Conservation (phyloP, 37 sponge, comb jelly and placozoan species). For the Agelas oroides region DNA sequence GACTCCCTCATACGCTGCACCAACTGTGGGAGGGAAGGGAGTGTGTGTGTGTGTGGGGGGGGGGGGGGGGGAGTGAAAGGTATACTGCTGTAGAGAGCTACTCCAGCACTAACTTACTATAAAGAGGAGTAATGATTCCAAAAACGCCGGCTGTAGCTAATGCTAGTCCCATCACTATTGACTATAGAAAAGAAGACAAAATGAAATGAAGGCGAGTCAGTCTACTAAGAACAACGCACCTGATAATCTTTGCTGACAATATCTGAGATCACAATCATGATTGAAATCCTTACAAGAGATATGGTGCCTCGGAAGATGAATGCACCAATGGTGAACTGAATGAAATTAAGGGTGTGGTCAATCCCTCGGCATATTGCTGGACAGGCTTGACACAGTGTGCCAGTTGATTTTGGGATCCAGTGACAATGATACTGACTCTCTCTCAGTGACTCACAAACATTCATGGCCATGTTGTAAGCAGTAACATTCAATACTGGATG, state of each 20-base stretch:
- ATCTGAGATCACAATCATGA: neutral
- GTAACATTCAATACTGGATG: too few species aligned
- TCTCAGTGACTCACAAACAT: too few species aligned
- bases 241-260: neutral
- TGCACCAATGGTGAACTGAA: constrained; percentile 10
- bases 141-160: neutral
- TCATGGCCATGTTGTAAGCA: too few species aligned
- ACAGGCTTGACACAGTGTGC: too few species aligned
- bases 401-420: constrained; percentile 6
- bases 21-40: neutral
- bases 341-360: too few species aligned
- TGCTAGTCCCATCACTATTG: constrained; percentile 16
- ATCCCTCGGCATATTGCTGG: too few species aligned
- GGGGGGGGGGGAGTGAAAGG: too few species aligned
- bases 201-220: too few species aligned
- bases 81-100: too few species aligned
- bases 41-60: neutral
- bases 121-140: neutral
- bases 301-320: neutral
- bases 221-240: too few species aligned
- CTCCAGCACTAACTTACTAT: neutral
- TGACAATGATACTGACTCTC: neutral
- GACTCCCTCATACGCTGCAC: constrained; percentile 6
- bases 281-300: neutral
- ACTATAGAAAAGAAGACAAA: neutral